These are phyloP conservation scores for Pomatorhinus ruficollis DNA, from an alignment of 2,113 vertebrate genomes.

Conservation along the genomic window DNA sequence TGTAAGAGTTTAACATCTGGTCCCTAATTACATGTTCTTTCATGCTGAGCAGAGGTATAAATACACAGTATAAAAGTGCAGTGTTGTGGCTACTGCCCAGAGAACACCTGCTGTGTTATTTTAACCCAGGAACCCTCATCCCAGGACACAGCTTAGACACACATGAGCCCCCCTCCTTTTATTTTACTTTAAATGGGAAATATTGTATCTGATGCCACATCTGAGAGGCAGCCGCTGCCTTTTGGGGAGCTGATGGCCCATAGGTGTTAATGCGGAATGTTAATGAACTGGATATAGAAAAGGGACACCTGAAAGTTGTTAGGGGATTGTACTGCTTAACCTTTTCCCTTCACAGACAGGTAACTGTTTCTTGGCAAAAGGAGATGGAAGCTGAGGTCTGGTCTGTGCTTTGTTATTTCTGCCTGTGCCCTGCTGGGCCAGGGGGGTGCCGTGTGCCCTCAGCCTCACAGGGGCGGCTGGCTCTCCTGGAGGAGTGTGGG, in stretches of 20 bases:
- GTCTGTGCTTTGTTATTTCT: fast-evolving
- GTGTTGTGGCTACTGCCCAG: neutral
- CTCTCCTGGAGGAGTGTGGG: no score
- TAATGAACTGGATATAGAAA: neutral
- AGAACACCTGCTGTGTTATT: neutral
- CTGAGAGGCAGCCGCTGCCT: fast-evolving
- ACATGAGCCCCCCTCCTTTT: neutral
- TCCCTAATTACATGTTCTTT: neutral
- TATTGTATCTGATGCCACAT: neutral
- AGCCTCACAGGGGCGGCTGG: neutral
- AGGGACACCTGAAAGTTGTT: neutral
- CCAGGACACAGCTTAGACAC: neutral
- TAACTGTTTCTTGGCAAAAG: fast-evolving
- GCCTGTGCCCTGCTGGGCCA: fast-evolving
- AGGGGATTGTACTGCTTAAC: neutral
- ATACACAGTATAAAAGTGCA: neutral
- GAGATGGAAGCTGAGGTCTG: neutral
- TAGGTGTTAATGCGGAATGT: neutral
- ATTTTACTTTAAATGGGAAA: neutral
- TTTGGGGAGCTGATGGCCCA: fast-evolving
- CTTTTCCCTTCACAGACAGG: neutral
- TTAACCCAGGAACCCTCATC: neutral
- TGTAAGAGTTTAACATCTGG: neutral
- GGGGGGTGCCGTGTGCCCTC: neutral
- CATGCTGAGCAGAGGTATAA: neutral